These are phyloP conservation scores for Actinia tenebrosa DNA, from an alignment of 64 coral and sea anemone species.

Conservation along the genomic window DNA sequence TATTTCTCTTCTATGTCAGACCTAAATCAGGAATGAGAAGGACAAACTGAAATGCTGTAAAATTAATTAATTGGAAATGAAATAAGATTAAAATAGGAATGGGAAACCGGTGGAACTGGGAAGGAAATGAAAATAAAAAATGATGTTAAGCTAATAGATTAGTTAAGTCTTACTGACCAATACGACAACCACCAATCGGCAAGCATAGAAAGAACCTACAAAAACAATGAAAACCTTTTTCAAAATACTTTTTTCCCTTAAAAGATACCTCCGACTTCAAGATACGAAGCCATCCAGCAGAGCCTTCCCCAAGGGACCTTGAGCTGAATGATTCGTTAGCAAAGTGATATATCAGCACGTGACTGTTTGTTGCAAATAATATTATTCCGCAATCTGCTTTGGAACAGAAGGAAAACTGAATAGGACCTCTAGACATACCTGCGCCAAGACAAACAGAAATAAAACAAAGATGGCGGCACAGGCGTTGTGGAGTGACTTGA, in stretches of 20 bases:
- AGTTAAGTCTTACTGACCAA: conserved; percentile 29
- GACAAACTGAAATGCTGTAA: no score
- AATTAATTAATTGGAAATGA: background rate
- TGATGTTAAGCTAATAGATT: background rate
- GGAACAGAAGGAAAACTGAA: background rate
- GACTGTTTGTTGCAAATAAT: no score
- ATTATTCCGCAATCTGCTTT: background rate
- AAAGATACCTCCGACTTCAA: no score
- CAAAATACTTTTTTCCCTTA: no score
- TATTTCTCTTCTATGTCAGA: background rate
- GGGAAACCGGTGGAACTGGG: background rate
- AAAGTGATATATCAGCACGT: no score
- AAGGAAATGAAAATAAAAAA: background rate
- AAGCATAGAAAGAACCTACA: conserved; percentile 30
- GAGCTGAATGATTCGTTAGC: no score
- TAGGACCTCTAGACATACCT: background rate
- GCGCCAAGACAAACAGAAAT: conserved; percentile 7
- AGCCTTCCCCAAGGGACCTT: no score
- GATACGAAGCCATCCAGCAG: no score
- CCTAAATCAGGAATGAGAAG: background rate
- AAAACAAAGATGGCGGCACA: conserved; percentile 10
- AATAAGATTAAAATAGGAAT: background rate
- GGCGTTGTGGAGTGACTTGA: background rate
- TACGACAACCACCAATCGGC: conserved; percentile 65
- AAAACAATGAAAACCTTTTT: background rate